Conservation (phyloP, 2,888 invertebrate species). For the Drosophila aldrichi region DNA sequence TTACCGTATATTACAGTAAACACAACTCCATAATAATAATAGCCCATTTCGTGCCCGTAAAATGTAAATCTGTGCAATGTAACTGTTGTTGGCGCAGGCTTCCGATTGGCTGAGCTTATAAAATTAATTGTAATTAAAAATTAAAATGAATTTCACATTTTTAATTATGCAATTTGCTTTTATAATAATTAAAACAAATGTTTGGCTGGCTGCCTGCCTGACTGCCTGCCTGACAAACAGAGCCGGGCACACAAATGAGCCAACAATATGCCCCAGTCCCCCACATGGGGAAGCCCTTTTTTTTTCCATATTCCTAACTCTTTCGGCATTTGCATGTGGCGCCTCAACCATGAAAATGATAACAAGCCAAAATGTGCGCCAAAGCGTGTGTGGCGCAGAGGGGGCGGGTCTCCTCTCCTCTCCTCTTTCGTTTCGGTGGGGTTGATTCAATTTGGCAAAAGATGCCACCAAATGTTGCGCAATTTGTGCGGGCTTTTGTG, state of each 20-base stretch:
- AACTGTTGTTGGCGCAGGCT: constrained; percentile 23
- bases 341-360: constrained; percentile 67
- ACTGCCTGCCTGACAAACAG: constrained; percentile 46
- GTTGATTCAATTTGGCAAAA: constrained; percentile 49
- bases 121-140: constrained; percentile 79
- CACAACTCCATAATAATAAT: constrained; percentile 14
- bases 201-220: constrained; percentile 45
- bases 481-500: constrained; percentile 46
- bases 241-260: constrained; percentile 41
- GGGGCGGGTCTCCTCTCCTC: too few relatives aligned
- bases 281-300: background rate
- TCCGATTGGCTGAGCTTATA: constrained; percentile 21
- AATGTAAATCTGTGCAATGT: constrained; percentile 16
- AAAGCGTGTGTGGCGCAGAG: constrained; percentile 22
- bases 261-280: constrained; percentile 22
- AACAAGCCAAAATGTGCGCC: constrained; percentile 66
- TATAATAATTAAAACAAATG: constrained; percentile 79
- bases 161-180: constrained; percentile 76
- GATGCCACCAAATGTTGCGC: constrained; percentile 58
- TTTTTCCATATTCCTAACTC: constrained; percentile 9
- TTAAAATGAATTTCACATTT: constrained; percentile 76
- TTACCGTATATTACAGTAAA: constrained; percentile 41
- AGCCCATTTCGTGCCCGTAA: constrained; percentile 16
- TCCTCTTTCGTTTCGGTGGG: background rate
- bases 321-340: constrained; percentile 45